Conservation (phyloP, 2,888 invertebrate species). For the Pheosia gnoma region DNA sequence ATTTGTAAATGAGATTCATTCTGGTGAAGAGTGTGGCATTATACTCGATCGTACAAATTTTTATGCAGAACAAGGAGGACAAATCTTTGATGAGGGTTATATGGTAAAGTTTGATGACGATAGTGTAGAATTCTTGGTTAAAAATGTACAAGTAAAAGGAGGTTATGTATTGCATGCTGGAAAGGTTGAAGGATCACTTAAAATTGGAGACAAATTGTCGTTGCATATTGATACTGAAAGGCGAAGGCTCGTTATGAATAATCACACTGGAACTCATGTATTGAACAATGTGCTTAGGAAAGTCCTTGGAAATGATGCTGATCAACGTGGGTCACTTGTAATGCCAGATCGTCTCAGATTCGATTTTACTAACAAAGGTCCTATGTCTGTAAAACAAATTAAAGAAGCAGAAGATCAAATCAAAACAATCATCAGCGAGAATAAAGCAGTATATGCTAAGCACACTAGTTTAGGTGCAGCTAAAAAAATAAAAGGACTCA, state of each 20-base stretch:
- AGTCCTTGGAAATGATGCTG: conserved; percentile 95
- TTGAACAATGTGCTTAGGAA: conserved; percentile 96
- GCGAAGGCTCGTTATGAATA: conserved; percentile 97
- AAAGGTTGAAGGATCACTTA: conserved; percentile 91
- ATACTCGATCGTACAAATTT: conserved; percentile 96
- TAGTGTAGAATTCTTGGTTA: conserved; percentile 95
- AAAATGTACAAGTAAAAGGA: conserved; percentile 96
- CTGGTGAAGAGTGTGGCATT: conserved; percentile 96
- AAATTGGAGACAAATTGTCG: conserved; percentile 92
- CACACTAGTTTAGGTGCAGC: conserved; percentile 93
- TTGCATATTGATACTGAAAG: conserved; percentile 93
- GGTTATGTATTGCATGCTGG: conserved; percentile 98
- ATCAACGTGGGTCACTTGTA: conserved; percentile 98
- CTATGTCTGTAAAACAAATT: conserved; percentile 94
- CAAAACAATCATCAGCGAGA: conserved; percentile 89
- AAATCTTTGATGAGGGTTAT: conserved; percentile 98
- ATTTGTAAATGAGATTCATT: conserved; percentile 92
- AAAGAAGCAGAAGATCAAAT: conserved; percentile 93
- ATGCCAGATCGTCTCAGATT: conserved; percentile 98
- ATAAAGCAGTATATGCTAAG: conserved; percentile 94
- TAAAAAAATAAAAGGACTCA: conserved; percentile 94
- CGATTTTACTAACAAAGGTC: conserved; percentile 97
- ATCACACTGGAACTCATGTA: conserved; percentile 99
- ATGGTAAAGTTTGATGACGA: conserved; percentile 93
- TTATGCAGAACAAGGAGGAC: conserved; percentile 99